Base-by-base conservation (phyloP, 2,113 vertebrate species). In the Panthera leo region DNA sequence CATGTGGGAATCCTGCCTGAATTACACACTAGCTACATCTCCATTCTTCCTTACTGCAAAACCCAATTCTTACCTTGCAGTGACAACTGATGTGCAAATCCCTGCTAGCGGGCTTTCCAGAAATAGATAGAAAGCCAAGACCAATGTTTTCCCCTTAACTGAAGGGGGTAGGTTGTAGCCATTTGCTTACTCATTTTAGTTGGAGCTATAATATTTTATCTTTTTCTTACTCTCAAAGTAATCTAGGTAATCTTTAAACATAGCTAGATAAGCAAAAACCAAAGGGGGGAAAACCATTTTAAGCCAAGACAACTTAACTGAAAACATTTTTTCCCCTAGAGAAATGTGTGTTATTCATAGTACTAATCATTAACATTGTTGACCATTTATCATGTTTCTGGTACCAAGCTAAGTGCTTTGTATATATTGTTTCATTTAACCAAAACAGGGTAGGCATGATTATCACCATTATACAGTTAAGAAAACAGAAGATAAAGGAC, bases 231-330 rank as follows among this genome's bases (percentile, higher is more conserved):
- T 61, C 78, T 45, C 85, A 94, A 55, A 92, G 27, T 61, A 58
- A 85, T 34, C n/a, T 70, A 91, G n/a, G 51, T 29, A 68, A 29
- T 94, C 83, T 94, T 96, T 94, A 36, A 95, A 82, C 93, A 73
- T 11, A 88, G 21, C 5, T 15, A 87, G 94, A 73, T 53, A 94
- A 63, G 31, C 58, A 94, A 75, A 95, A 92, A 63, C 7, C 27
- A 91, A 92, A 87, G n/a, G 9, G 23, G 6, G 29, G 13, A 58
- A 96, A 42, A 36, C 1, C 48, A 67, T 65, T 85, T 73, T 45
- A 92, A 96, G 51, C 14, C 45, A 86, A 19, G 14, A 76, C 42
- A 91, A 84, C 25, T 79, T 75, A 96, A 95, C 9, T 23, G 76
- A 85, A 95, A 91, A 31, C 6, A 48, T 31, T 61, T 91, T 75